Conservation (phyloP, 2,797 vertebrate species). For the Notolepis coatsorum region DNA sequence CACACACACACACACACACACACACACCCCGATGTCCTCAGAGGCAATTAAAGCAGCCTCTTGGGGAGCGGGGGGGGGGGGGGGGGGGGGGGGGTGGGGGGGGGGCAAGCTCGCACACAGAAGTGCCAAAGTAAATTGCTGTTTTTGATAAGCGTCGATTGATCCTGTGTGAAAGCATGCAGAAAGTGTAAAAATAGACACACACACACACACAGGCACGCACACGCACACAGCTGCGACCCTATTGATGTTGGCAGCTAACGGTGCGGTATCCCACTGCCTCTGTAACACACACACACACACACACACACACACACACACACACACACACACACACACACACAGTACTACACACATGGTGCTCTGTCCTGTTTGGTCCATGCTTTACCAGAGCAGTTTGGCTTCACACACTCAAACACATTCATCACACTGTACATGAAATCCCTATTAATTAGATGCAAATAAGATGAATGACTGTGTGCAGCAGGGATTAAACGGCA, state of each 20-base stretch:
- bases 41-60: conserved; percentile 64
- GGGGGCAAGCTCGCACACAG: background rate
- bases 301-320: background rate
- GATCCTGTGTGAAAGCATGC: conserved; percentile 40
- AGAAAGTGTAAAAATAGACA: conserved; percentile 51
- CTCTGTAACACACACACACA: conserved; percentile 6
- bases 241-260: conserved; percentile 12
- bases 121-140: conserved; percentile 27
- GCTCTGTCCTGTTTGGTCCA: too few species aligned
- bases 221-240: conserved; percentile 14
- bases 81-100: background rate
- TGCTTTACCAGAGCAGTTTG: too few species aligned
- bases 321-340: background rate
- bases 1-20: background rate
- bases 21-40: conserved; percentile 42
- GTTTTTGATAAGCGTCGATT: conserved; percentile 39
- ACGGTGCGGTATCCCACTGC: background rate
- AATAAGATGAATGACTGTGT: background rate
- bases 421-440: too few species aligned
- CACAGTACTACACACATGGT: too few species aligned
- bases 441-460: background rate
- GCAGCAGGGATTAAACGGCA: background rate
- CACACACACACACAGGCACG: conserved; percentile 6
- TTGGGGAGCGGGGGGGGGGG: conserved; percentile 19
- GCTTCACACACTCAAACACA: conserved; percentile 8